Base-by-base conservation (phyloP, 2,113 vertebrate species). In the Xiphorhynchus elegans region DNA sequence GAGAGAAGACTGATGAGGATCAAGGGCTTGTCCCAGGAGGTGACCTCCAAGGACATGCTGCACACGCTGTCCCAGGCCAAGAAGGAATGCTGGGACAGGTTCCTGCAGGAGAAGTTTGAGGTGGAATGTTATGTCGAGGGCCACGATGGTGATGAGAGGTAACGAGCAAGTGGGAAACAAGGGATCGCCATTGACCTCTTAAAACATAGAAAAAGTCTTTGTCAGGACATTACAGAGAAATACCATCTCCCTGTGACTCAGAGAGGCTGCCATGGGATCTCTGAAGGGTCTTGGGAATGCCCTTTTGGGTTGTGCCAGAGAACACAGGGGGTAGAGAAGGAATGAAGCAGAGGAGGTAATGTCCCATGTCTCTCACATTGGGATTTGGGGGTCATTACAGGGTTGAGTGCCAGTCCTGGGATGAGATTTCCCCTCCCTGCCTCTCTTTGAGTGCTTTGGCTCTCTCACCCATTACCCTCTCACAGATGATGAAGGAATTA, bases 41-140 rank as follows among this genome's bases (percentile, higher is more conserved):
- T 99, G 63, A 99, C 99, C 46, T 99, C 99, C 87, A 99, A 99
- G 95, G 99, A 99, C 37, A 99, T 99, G 98, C 97, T 99, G 87
- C 98, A 74, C 47, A 99, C 99, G 1, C 98, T 99, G 87, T 98
- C 99, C 87, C 99, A 99, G 93, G 99, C 99, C 20, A 99, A 99
- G 98, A 99, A 99, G 95, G 99, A 99, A 92, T 99, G 99, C 94
- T 99, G 99, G 99, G 99, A 99, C 96, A 97, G 99, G 81, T 99
- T 99, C 96, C 98, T 99, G 69, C 99, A 99, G 47, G 99, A 99
- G 50, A 98, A 99, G 46, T 98, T 99, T 47, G 98, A 98, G 17
- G 98, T 99, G 0, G 99, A 99, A 63, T 97, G 98, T 55, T 99
- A 99, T 37, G 91, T 99, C 20, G 98, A 98, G 70, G 98, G 97